phyloP scores from a whole-genome alignment of 2,113 vertebrate species.

The Spizaetus ornatus region DNA sequence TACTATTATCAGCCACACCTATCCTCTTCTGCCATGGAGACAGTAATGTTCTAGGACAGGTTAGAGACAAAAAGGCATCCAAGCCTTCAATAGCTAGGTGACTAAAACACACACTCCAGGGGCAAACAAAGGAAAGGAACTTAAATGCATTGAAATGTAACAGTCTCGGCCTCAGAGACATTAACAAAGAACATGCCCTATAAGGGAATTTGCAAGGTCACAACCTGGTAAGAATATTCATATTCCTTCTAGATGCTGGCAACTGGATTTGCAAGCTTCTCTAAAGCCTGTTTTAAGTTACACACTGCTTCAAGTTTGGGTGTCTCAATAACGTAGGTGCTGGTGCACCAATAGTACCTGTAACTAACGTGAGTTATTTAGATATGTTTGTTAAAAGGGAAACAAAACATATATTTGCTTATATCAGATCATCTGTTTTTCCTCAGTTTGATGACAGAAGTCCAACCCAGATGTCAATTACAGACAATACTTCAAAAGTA shows the following conservation, averaged over 20 bases:
- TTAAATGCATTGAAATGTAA: slow-evolving; percentile 4
- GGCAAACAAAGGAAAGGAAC: slow-evolving; percentile 16
- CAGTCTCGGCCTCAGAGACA: neutral
- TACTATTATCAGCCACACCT: slow-evolving; percentile 12
- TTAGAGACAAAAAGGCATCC: slow-evolving; percentile 20
- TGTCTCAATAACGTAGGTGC: neutral
- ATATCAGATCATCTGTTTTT: neutral
- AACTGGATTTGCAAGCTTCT: neutral
- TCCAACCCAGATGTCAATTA: neutral
- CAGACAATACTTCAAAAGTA: neutral
- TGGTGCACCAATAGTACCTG: neutral
- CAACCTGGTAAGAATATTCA: neutral
- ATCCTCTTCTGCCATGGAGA: neutral
- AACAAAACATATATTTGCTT: neutral
- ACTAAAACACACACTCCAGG: slow-evolving; percentile 9
- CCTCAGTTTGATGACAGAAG: neutral
- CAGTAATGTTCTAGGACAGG: neutral
- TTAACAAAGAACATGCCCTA: neutral
- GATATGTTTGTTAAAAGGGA: neutral
- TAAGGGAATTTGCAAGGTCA: slow-evolving; percentile 42
- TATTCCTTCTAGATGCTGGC: neutral
- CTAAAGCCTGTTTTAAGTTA: neutral
- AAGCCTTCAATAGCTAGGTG: neutral
- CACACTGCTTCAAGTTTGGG: neutral
- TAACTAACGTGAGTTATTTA: neutral